phyloP scores from a whole-genome alignment of 2,888 invertebrate genomes.

The Megastigmus dorsalis region DNA sequence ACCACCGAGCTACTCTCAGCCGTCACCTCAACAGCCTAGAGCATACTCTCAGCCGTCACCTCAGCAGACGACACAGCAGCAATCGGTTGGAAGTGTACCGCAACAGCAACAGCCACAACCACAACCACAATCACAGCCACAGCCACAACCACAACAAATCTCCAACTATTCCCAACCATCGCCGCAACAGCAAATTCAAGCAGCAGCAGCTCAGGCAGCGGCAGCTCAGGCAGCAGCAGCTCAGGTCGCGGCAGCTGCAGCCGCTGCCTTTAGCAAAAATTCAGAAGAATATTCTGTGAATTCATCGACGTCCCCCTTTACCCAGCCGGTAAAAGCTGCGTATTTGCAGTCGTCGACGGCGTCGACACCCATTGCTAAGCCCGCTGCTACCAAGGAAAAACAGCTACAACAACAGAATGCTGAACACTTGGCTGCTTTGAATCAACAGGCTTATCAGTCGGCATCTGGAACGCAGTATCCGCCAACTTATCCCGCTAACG shows the following conservation, averaged over 20 bases:
- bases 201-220: conserved; percentile 63
- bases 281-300: conserved; percentile 58
- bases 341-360: conserved; percentile 58
- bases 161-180: conserved; percentile 55
- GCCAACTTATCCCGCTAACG: conserved; percentile 63
- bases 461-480: conserved; percentile 64
- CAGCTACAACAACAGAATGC: conserved; percentile 53
- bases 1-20: conserved; percentile 75
- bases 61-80: conserved; percentile 58
- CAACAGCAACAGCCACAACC: conserved; percentile 57
- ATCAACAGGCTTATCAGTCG: conserved; percentile 43
- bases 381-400: conserved; percentile 42
- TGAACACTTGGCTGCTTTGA: conserved; percentile 15
- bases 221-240: conserved; percentile 60
- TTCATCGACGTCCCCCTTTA: conserved; percentile 58
- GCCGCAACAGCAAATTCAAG: conserved; percentile 71
- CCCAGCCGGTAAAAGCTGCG: conserved; percentile 62
- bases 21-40: conserved; percentile 64
- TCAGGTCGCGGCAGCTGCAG: conserved; percentile 56
- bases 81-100: conserved; percentile 62
- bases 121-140: no score
- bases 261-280: conserved; percentile 55
- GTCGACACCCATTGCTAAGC: conserved; percentile 54
- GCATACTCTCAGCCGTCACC: conserved; percentile 55
- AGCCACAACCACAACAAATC: conserved; percentile 51